Evolutionary conservation across 2,888 invertebrate species (phyloP).

Genomic region (Rhimphoctona megacephalus): DNA sequence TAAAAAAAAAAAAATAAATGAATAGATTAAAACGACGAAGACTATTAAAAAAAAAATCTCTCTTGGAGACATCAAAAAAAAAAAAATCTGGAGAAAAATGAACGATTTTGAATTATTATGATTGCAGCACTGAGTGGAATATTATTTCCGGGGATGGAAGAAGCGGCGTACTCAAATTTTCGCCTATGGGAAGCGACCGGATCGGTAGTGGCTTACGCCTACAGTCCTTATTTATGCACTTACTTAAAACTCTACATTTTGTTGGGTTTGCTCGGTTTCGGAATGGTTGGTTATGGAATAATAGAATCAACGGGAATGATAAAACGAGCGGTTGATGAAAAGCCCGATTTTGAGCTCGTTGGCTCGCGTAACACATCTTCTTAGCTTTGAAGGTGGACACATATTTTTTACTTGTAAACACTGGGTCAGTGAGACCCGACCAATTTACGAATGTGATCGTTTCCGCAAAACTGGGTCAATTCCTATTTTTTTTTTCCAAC

Average conservation of each 20-base stretch:
- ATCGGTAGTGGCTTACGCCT: conserved; percentile 93
- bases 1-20: too few relatives aligned
- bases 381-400: not conserved
- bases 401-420: not conserved
- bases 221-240: conserved; percentile 92
- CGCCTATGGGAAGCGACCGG: conserved; percentile 96
- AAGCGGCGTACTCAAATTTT: conserved; percentile 97
- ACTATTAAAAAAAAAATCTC: not conserved
- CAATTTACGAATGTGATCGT: not conserved
- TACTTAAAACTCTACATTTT: conserved; percentile 90
- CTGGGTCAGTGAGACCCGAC: not conserved
- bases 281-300: conserved; percentile 90
- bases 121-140: conserved; percentile 92
- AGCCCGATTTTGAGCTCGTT: conserved; percentile 82
- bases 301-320: conserved; percentile 86
- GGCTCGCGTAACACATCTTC: conserved; percentile 66
- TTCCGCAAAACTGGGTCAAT: not conserved
- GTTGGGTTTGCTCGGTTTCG: conserved; percentile 89
- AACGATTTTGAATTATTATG: not conserved
- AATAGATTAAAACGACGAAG: too few relatives aligned
- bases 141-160: conserved; percentile 93
- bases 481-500: not conserved
- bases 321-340: conserved; percentile 69
- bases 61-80: not conserved
- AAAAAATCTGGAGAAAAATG: not conserved